Conservation (phyloP, 2,797 vertebrate genomes). For the Xerus rutilus region DNA sequence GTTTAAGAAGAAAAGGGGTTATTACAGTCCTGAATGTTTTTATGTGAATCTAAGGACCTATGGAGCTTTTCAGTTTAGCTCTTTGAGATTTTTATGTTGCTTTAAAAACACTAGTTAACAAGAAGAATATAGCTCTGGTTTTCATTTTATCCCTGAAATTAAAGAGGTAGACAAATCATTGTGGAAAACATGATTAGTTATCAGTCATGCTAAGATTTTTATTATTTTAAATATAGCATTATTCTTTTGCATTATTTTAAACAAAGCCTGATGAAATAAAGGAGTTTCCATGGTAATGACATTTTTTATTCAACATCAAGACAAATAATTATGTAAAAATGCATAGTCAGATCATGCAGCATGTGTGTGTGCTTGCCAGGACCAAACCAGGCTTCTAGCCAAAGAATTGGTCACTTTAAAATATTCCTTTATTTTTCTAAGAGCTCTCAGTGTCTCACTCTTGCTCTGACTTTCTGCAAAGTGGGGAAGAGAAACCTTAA, state of each 20-base stretch:
- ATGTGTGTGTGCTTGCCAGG: background rate
- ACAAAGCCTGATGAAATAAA: constrained; percentile 53
- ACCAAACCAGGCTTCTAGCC: background rate
- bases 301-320: constrained; percentile 54
- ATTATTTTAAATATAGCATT: too few relatives aligned
- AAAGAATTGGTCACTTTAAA: constrained; percentile 7
- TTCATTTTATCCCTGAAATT: constrained; percentile 67
- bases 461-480: background rate
- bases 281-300: constrained; percentile 62
- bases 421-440: constrained; percentile 20
- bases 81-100: background rate
- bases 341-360: background rate
- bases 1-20: background rate
- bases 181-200: constrained; percentile 40
- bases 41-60: background rate
- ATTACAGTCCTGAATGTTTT: background rate
- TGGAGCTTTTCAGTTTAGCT: background rate
- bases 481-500: background rate
- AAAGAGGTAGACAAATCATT: constrained; percentile 31
- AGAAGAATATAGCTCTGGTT: constrained; percentile 56
- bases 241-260: constrained; percentile 63
- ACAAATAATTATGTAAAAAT: constrained; percentile 67
- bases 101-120: constrained; percentile 44
- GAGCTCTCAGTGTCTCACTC: background rate
- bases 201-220: too few relatives aligned